Evolutionary conservation across 2,113 vertebrate species (phyloP), one percentile per base, ranked within the genome.

Genomic region (Morone chrysops): DNA sequence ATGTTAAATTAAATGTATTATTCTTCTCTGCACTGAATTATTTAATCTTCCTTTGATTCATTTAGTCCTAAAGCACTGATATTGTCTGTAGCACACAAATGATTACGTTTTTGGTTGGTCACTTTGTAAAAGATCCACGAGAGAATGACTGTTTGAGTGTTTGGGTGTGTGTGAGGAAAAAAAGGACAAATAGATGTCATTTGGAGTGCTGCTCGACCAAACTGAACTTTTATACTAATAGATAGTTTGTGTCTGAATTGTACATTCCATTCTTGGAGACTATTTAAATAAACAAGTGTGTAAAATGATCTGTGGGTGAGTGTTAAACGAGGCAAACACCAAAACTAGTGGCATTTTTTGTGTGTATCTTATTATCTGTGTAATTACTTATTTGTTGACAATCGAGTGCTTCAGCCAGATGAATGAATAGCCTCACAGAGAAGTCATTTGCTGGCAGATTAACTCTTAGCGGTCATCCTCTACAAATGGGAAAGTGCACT

Each of bases 211-310:
- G 86, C 87, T 83, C 87, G 76, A 91, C 89, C 87, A 83, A 92
- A 91, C 80, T 76, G 69, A 87, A 83, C 77, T 84, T 93, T 94
- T 89, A 71, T 91, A 92, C 68, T 63, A 88, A 84, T 74, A 65
- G 62, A 63, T 78, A 53, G 78, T 83, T 91, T 82, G 68, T 88
- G 81, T 89, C 70, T 87, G 78, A 88, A 85, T 60, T 93, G 89
- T 92, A 87, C 89, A 90, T 93, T 93, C 80, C 82, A 86, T 87
- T 81, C 68, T 87, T 90, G 80, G 75, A 91, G 84, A 83, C 81
- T 91, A 92, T 94, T 94, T 94, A 89, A 94, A 93, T 93, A 94
- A 94, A 94, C 22, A 83, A 83, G 86, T 80, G 82, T 92, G 87
- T 85, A 62, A 85, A 89, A 87, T 50, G 22, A 54, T 57, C 7